A percentile compares a stretch with the other conserved stretches of the same genome.
Conservation (phyloP, 2,113 vertebrate species). For the Chinchilla lanigera region DNA sequence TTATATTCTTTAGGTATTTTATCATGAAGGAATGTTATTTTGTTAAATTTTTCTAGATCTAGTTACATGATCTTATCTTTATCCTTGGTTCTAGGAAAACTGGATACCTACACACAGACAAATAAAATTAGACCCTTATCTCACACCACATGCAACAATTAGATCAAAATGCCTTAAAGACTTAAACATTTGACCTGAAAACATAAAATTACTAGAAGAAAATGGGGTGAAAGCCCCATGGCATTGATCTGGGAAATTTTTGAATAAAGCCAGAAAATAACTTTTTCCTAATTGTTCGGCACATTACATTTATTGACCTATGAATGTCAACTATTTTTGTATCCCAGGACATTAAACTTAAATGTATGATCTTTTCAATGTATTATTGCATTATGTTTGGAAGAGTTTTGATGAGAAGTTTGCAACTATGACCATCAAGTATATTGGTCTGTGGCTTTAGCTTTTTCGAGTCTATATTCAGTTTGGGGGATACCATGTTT, state of each 20-base stretch:
- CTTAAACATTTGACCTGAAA: no score
- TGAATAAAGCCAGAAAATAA: no score
- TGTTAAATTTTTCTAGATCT: not conserved
- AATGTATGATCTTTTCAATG: not conserved
- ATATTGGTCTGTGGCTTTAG: not conserved
- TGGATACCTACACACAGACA: no score
- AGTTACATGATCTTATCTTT: not conserved
- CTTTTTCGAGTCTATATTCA: not conserved
- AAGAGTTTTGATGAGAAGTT: not conserved
- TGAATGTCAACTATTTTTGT: not conserved
- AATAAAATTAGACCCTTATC: no score
- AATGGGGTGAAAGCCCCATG: no score
- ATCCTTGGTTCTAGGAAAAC: not conserved
- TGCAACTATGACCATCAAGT: not conserved
- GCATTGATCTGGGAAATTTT: no score
- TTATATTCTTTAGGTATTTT: not conserved
- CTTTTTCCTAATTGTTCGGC: not conserved
- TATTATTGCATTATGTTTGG: not conserved
- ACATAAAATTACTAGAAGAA: no score
- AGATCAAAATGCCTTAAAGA: no score
- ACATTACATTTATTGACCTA: not conserved
- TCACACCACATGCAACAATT: no score
- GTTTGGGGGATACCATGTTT: not conserved
- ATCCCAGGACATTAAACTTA: not conserved
- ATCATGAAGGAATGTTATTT: not conserved